A percentile compares a stretch with the other conserved stretches of the same genome.
Conservation (phyloP, 2,888 invertebrate species). For the Caenorhabditis angaria region DNA sequence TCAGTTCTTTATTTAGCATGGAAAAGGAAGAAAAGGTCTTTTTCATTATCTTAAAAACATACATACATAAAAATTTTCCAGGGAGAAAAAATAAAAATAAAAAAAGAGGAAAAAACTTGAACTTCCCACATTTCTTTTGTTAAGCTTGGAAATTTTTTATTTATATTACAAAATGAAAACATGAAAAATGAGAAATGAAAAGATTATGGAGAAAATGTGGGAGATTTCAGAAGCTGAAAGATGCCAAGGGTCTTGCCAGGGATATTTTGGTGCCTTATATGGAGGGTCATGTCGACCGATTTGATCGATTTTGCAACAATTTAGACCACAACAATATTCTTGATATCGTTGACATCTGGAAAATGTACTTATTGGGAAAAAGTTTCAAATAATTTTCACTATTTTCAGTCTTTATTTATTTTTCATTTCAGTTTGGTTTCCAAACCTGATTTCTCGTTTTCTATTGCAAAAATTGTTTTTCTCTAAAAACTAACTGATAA, state of each 20-base stretch:
- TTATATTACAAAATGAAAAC: constrained; percentile 2
- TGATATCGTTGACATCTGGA: constrained; percentile 69
- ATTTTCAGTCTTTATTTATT: too few relatives aligned
- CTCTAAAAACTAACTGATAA: constrained; percentile 62
- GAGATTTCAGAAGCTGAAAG: constrained; percentile 10
- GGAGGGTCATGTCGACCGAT: constrained; percentile 24
- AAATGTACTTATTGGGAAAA: constrained; percentile 13
- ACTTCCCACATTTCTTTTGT: not conserved
- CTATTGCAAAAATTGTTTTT: not conserved
- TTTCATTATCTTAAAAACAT: not conserved
- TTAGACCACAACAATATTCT: constrained; percentile 69
- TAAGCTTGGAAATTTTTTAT: not conserved
- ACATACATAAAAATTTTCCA: not conserved
- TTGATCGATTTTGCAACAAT: constrained; percentile 64
- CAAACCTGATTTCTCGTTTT: not conserved
- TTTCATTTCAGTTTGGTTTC: not conserved
- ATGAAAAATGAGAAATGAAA: not conserved
- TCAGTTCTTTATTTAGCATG: not conserved
- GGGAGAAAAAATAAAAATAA: not conserved
- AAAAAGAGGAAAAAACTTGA: not conserved
- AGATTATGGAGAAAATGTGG: not conserved
- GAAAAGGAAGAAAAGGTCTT: not conserved
- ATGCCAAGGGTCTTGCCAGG: constrained; percentile 45
- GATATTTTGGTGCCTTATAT: constrained; percentile 34
- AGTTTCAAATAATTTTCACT: too few relatives aligned